Percentiles rank a stretch among this genome's conserved stretches.
Conservation (phyloP, 35 echinoderm and acorn worm species). For the Ophiothrix spiculata region DNA sequence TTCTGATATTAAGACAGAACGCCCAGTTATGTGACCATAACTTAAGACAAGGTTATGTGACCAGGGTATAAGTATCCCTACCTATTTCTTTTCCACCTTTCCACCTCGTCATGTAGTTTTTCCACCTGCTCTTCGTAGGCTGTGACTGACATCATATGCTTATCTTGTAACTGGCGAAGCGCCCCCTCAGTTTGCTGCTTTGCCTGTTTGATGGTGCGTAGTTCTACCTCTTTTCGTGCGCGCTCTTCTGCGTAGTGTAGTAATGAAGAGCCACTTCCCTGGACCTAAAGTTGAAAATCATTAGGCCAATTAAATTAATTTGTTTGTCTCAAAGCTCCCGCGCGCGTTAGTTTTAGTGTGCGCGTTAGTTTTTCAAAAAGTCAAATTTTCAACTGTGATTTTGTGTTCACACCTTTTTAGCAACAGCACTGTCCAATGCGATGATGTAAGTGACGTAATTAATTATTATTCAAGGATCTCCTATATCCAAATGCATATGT, state of each 20-base stretch:
- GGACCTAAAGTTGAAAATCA: slow-evolving; percentile 46
- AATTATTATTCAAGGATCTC: no score
- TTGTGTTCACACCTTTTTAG: no score
- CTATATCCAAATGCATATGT: no score
- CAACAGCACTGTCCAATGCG: no score
- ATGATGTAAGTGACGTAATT: no score
- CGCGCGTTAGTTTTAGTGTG: no score
- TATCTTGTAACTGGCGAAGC: slow-evolving; percentile 89
- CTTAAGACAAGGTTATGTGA: not conserved
- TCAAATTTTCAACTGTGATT: no score
- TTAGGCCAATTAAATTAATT: not conserved
- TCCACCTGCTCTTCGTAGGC: slow-evolving; percentile 71
- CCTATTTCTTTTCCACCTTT: slow-evolving; percentile 92
- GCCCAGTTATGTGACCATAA: not conserved
- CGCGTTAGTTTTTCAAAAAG: no score
- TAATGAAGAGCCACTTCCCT: slow-evolving; percentile 49
- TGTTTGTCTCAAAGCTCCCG: not conserved
- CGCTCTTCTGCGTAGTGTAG: slow-evolving; percentile 95
- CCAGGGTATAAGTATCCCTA: not conserved
- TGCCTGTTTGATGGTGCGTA: slow-evolving; percentile 59
- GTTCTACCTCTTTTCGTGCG: slow-evolving; percentile 88
- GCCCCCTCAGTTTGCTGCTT: slow-evolving; percentile 91
- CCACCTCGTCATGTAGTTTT: slow-evolving; percentile 74
- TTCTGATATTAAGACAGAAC: not conserved
- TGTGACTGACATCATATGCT: slow-evolving; percentile 55